A percentile compares a stretch with the other conserved stretches of the same genome.
Evolutionary conservation across 2,888 invertebrate genomes (phyloP).

Genomic region (Volucella inanis): DNA sequence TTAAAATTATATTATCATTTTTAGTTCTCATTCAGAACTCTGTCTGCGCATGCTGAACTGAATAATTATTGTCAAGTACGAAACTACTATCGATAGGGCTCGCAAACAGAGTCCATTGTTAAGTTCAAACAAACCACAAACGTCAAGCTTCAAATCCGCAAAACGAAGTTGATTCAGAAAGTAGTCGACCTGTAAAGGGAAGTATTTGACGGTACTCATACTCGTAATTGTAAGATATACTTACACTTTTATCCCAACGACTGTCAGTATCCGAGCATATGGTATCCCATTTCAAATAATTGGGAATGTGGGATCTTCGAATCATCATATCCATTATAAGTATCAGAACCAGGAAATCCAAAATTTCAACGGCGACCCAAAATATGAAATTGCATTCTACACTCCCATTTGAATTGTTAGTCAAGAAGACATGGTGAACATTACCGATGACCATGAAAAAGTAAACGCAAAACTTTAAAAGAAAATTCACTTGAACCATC

Average conservation of each 20-base stretch:
- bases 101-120: slow-evolving; percentile 35
- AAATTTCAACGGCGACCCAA: slow-evolving; percentile 76
- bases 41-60: slow-evolving; percentile 46
- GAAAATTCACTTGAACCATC: slow-evolving; percentile 78
- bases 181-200: slow-evolving; percentile 31
- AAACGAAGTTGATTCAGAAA: slow-evolving; percentile 35
- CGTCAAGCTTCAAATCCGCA: slow-evolving; percentile 30
- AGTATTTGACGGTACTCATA: slow-evolving; percentile 30
- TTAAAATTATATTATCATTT: too few species aligned
- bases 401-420: slow-evolving; percentile 68
- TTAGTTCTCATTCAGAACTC: background rate
- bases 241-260: slow-evolving; percentile 79
- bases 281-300: slow-evolving; percentile 77
- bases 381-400: slow-evolving; percentile 70
- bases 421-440: slow-evolving; percentile 77
- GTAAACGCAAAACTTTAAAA: slow-evolving; percentile 79
- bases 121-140: slow-evolving; percentile 37
- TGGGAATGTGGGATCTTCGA: slow-evolving; percentile 76
- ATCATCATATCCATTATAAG: slow-evolving; percentile 78
- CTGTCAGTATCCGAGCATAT: slow-evolving; percentile 78
- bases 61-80: slow-evolving; percentile 47
- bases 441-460: slow-evolving; percentile 77
- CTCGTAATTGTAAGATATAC: too few species aligned
- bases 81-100: slow-evolving; percentile 10
- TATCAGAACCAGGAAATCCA: slow-evolving; percentile 77